These are phyloP conservation scores for Xiphophorus birchmanni DNA, from an alignment of 2,797 vertebrate species.

Conservation along the genomic window DNA sequence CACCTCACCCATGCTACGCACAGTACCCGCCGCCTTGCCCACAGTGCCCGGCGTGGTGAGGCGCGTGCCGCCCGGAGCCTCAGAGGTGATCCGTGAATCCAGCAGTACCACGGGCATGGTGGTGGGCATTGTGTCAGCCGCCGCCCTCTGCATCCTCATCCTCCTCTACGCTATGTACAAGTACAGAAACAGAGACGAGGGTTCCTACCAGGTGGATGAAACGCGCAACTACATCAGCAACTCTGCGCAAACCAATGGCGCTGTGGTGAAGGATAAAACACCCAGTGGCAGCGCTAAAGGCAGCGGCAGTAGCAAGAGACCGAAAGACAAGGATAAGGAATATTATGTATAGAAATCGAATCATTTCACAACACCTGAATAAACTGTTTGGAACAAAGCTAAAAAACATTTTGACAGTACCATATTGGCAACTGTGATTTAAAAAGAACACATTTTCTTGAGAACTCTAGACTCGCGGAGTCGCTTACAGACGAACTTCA, in stretches of 20 bases:
- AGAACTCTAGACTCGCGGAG: conserved; percentile 80
- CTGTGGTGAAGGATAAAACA: conserved; percentile 95
- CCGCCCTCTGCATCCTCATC: conserved; percentile 99
- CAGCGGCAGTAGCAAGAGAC: conserved; percentile 89
- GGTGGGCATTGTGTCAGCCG: conserved; percentile 99
- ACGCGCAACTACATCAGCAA: conserved; percentile 99
- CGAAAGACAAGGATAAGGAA: conserved; percentile 99
- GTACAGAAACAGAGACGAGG: conserved; percentile 99
- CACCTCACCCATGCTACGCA: conserved; percentile 99
- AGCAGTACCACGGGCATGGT: conserved; percentile 99
- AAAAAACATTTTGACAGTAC: conserved; percentile 78
- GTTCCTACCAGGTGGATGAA: conserved; percentile 99
- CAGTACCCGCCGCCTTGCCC: conserved; percentile 99
- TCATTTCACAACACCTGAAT: conserved; percentile 81
- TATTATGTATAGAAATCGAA: conserved; percentile 93
- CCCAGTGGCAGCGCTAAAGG: conserved; percentile 84
- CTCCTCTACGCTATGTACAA: conserved; percentile 99
- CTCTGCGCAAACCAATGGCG: conserved; percentile 98
- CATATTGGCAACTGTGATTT: conserved; percentile 82
- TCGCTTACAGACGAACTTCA: conserved; percentile 80
- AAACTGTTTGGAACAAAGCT: conserved; percentile 84
- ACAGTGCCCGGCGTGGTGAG: conserved; percentile 97
- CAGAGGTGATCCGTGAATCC: conserved; percentile 98
- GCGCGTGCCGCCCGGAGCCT: conserved; percentile 94
- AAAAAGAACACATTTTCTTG: conserved; percentile 64